Conservation (phyloP, 1,140 invertebrate species). For the Drosophila funebris region DNA sequence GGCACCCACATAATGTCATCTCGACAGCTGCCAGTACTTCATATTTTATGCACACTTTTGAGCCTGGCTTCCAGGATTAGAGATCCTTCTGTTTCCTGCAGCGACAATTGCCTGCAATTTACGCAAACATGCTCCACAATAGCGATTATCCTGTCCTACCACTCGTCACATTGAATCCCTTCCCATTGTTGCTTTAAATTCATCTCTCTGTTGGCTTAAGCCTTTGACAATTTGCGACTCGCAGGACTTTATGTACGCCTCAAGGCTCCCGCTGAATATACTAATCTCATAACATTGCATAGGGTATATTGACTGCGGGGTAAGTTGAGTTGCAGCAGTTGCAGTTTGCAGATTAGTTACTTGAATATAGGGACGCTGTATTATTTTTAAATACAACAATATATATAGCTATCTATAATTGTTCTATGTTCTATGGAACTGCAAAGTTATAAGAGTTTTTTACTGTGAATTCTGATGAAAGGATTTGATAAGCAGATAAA, state of each 20-base stretch:
- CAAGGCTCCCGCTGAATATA: background rate
- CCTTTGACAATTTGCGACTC: constrained; percentile 51
- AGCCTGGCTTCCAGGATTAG: background rate
- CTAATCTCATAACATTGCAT: background rate
- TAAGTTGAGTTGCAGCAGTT: too few species aligned
- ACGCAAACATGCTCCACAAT: constrained; percentile 52
- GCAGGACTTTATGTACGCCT: background rate
- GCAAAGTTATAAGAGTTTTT: too few species aligned
- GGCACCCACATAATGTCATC: constrained; percentile 44
- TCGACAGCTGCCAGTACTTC: constrained; percentile 26
- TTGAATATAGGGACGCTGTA: too few species aligned
- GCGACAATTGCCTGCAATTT: constrained; percentile 50
- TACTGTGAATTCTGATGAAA: too few species aligned
- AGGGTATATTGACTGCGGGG: background rate
- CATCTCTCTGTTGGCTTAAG: constrained; percentile 35
- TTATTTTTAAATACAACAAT: too few species aligned
- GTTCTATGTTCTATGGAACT: too few species aligned
- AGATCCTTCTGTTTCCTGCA: constrained; percentile 30
- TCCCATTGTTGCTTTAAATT: constrained; percentile 51
- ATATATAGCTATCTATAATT: too few species aligned
- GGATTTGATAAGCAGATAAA: too few species aligned
- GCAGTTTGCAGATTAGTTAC: too few species aligned
- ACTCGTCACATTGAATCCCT: constrained; percentile 36
- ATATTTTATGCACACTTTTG: constrained; percentile 11
- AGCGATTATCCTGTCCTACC: constrained; percentile 39